A percentile compares a stretch with the other conserved stretches of the same genome.
phyloP scores from a whole-genome alignment of 2,113 vertebrate genomes.

The Clupea harengus region DNA sequence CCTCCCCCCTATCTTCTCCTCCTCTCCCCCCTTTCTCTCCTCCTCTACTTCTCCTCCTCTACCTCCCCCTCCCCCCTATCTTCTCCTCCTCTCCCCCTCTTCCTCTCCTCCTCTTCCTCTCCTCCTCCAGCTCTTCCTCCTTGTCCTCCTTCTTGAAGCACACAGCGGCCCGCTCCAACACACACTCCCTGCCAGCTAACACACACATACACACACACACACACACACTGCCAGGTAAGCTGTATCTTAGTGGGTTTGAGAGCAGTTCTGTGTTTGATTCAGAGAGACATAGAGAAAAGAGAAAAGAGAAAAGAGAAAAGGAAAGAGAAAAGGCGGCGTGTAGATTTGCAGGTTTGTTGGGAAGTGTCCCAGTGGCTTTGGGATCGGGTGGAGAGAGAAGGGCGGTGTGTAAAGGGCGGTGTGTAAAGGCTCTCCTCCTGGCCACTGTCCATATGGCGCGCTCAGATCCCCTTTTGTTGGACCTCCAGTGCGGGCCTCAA shows the following conservation, averaged over 20 bases:
- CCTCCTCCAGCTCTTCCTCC: not conserved
- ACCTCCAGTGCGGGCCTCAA: constrained; percentile 31
- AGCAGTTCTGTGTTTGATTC: constrained; percentile 24
- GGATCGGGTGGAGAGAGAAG: not conserved
- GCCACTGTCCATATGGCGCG: constrained; percentile 30
- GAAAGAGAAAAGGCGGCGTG: not conserved
- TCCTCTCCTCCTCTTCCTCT: not conserved
- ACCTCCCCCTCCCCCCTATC: not conserved
- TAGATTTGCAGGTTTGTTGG: constrained; percentile 7
- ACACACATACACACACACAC: too few species aligned
- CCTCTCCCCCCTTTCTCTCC: not conserved
- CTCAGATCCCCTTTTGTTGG: constrained; percentile 27
- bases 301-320: not conserved
- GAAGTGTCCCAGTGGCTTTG: constrained; percentile 17
- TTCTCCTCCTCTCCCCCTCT: not conserved
- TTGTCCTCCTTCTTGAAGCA: not conserved
- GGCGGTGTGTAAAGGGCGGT: constrained; percentile 29
- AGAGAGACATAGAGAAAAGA: constrained; percentile 6
- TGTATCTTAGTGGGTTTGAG: constrained; percentile 25
- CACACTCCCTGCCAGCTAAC: constrained; percentile 26
- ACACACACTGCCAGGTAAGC: constrained; percentile 29
- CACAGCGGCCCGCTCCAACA: constrained; percentile 20
- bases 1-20: not conserved
- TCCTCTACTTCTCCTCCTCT: not conserved
- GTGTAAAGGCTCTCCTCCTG: constrained; percentile 37